Conservation (phyloP, 2,797 vertebrate species). For the Manis crassicaudata region DNA sequence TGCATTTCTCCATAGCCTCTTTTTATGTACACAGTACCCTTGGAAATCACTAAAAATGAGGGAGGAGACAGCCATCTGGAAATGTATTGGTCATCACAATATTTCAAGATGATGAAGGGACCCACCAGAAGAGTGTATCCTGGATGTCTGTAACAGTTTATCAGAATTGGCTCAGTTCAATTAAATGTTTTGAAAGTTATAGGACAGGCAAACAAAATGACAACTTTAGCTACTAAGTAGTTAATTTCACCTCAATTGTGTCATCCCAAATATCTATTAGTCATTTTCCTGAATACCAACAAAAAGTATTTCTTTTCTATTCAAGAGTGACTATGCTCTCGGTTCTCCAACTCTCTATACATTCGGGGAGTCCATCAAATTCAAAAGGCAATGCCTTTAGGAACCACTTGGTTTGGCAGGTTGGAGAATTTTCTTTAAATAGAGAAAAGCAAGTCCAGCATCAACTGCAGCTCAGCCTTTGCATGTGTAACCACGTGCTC, state of each 20-base stretch:
- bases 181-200: neutral
- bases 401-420: neutral
- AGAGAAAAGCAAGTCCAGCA: slow-evolving; percentile 22
- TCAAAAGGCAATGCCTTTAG: neutral
- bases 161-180: neutral
- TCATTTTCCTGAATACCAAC: slow-evolving; percentile 5
- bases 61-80: neutral
- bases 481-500: neutral
- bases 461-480: neutral
- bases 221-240: neutral
- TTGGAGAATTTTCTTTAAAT: slow-evolving; percentile 24
- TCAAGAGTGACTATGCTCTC: neutral
- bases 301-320: neutral
- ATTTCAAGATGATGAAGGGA: neutral
- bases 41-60: neutral
- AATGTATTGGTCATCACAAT: neutral
- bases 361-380: neutral
- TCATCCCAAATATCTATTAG: neutral
- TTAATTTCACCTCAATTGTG: neutral
- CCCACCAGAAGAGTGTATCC: neutral
- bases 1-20: neutral
- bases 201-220: neutral
- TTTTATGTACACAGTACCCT: neutral
- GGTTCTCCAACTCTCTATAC: neutral
- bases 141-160: neutral